Evolutionary conservation across 2,888 invertebrate genomes (phyloP).

Genomic region (Dryocosmus kuriphilus): DNA sequence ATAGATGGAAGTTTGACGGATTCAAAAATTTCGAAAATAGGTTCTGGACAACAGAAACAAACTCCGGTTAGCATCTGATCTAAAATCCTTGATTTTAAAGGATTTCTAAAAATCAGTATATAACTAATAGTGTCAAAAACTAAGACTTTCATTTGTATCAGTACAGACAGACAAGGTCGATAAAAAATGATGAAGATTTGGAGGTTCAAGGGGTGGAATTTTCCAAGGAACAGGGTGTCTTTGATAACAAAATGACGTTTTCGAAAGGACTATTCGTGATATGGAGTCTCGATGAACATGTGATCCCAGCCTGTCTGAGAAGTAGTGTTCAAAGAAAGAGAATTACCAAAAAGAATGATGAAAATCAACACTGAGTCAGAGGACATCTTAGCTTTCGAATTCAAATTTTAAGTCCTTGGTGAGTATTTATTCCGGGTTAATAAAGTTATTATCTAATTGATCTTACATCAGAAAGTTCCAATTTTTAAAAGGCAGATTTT

Average conservation of each 20-base stretch:
- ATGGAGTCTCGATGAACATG: conserved; percentile 8
- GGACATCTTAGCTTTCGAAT: background rate
- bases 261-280: background rate
- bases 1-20: background rate
- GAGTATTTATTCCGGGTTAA: conserved; percentile 58
- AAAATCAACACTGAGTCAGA: background rate
- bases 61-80: conserved; percentile 13
- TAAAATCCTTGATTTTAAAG: conserved; percentile 14
- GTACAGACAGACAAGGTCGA: conserved; percentile 29
- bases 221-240: conserved; percentile 11
- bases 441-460: background rate
- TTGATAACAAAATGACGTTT: background rate
- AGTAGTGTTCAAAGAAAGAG: background rate
- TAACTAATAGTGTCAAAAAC: conserved; percentile 12
- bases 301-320: background rate
- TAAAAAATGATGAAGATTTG: conserved; percentile 14
- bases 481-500: background rate
- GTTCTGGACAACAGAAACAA: background rate
- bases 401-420: conserved; percentile 51
- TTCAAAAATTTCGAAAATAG: background rate
- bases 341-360: background rate
- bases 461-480: background rate
- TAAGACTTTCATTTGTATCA: conserved; percentile 28
- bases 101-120: background rate
- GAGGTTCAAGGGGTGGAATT: background rate